Conservation (phyloP, 92 coral and sea anemone species). For the Porites divaricata region DNA sequence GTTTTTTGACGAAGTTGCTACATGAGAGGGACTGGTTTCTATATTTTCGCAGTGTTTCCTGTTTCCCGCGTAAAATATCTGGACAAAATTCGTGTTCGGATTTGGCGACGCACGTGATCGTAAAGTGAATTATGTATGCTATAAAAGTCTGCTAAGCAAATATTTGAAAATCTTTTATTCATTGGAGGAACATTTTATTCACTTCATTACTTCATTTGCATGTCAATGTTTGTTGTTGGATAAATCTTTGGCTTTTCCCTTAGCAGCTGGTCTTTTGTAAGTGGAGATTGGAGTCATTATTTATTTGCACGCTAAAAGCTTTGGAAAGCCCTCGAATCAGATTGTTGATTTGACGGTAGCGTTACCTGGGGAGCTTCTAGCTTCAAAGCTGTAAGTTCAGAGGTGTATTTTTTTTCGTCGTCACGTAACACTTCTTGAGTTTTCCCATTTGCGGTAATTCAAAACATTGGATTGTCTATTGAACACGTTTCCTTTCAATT, state of each 20-base stretch:
- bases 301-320: not conserved
- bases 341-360: slow-evolving; percentile 5
- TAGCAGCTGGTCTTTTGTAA: slow-evolving; percentile 62
- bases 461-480: slow-evolving; percentile 10
- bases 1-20: no score
- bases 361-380: slow-evolving; percentile 19
- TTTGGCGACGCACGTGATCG: not conserved
- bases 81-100: no score
- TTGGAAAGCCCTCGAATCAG: slow-evolving; percentile 15
- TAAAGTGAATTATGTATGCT: not conserved
- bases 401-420: not conserved
- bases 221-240: slow-evolving; percentile 39
- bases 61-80: no score
- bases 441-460: not conserved
- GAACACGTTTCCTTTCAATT: slow-evolving; percentile 32
- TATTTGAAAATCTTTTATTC: not conserved
- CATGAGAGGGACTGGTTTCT: no score
- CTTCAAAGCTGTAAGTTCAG: no score
- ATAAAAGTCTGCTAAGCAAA: not conserved
- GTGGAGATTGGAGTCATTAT: slow-evolving; percentile 20
- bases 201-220: slow-evolving; percentile 8
- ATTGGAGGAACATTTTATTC: slow-evolving; percentile 12
- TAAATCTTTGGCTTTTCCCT: slow-evolving; percentile 83
- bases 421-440: not conserved
- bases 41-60: no score